Conservation (phyloP, 2,797 vertebrate species). For the Acanthiza pusilla region DNA sequence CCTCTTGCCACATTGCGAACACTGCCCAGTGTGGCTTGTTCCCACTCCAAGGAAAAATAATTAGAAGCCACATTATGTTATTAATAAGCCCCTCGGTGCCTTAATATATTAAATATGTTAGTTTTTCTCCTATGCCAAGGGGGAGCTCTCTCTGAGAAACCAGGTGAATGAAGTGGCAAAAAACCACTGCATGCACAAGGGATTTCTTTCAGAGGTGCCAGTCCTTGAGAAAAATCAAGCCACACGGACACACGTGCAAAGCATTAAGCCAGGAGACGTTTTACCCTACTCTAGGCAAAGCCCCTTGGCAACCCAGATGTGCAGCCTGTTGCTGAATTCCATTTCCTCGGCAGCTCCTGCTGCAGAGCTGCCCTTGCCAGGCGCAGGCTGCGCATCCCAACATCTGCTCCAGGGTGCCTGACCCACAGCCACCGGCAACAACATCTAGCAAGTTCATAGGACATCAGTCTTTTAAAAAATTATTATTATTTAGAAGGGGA, state of each 20-base stretch:
- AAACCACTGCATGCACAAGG: neutral
- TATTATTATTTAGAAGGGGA: neutral
- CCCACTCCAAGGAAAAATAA: neutral
- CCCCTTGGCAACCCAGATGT: conserved; percentile 28
- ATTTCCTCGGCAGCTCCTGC: neutral
- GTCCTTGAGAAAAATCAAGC: neutral
- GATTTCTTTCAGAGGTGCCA: neutral
- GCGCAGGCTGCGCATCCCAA: neutral
- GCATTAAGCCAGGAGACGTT: neutral
- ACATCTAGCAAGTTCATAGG: neutral
- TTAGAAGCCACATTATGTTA: neutral
- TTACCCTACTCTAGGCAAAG: neutral
- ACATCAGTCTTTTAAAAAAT: rapidly evolving
- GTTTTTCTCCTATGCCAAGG: neutral
- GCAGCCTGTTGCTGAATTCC: neutral
- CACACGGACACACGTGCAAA: neutral
- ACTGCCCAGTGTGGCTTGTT: neutral
- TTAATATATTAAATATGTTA: neutral
- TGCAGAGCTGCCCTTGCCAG: neutral
- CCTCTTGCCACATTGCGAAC: rapidly evolving
- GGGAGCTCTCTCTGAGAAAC: neutral
- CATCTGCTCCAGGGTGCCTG: neutral
- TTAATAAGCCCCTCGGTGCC: neutral
- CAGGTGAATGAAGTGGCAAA: neutral
- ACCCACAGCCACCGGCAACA: neutral